Evolutionary conservation across 2,888 invertebrate species (phyloP).

Genomic region (Sphecodes monilicornis): DNA sequence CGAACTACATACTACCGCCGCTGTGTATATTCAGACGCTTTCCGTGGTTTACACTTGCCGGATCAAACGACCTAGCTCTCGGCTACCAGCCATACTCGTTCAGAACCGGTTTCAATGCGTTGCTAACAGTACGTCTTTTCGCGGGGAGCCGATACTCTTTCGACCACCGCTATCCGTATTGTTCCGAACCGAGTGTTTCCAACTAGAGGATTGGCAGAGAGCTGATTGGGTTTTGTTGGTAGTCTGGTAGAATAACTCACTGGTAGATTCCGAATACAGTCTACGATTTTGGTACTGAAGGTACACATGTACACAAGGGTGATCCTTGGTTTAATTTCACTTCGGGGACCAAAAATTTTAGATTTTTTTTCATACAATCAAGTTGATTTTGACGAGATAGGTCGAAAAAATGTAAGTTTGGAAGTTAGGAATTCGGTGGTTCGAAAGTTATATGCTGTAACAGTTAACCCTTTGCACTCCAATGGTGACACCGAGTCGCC

Average conservation of each 20-base stretch:
- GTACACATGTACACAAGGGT: not conserved
- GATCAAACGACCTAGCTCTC: conserved; percentile 64
- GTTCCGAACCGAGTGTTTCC: conserved; percentile 14
- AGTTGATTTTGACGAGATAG: too few species aligned
- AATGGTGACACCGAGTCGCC: too few species aligned
- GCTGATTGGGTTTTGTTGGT: not conserved
- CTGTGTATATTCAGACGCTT: conserved; percentile 62
- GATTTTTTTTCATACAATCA: too few species aligned
- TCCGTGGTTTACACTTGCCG: conserved; percentile 74
- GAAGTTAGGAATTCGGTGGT: too few species aligned
- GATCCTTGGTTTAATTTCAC: too few species aligned
- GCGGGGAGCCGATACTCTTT: conserved; percentile 64
- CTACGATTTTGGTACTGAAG: not conserved
- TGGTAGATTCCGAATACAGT: not conserved
- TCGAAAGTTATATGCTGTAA: too few species aligned
- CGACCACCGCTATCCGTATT: conserved; percentile 63
- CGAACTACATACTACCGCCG: conserved; percentile 56
- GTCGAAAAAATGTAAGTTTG: too few species aligned
- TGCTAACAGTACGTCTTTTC: conserved; percentile 73
- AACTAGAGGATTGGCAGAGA: not conserved
- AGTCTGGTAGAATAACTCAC: not conserved
- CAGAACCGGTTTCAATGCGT: conserved; percentile 79
- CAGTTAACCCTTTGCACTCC: too few species aligned
- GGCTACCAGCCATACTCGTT: conserved; percentile 78
- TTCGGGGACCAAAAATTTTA: too few species aligned